Evolutionary conservation across 2,888 invertebrate genomes (phyloP).

Genomic region (Plutella xylostella): DNA sequence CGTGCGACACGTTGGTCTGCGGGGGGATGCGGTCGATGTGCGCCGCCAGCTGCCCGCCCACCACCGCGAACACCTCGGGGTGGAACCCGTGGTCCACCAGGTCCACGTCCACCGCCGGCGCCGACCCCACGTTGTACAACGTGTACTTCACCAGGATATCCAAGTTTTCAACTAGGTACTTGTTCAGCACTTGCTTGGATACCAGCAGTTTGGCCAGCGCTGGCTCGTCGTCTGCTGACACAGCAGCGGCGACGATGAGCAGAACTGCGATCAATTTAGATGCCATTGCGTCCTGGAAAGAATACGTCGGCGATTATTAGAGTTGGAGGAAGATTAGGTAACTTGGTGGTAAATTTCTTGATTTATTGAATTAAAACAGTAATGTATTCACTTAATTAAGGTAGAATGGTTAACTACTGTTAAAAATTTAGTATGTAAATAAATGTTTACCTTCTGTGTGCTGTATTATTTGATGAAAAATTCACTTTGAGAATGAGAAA

Average conservation of each 20-base stretch:
- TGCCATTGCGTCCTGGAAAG: conserved; percentile 36
- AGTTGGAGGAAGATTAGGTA: no score
- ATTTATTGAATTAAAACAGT: no score
- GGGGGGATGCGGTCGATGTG: conserved; percentile 92
- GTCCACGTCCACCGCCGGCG: conserved; percentile 90
- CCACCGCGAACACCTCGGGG: conserved; percentile 88
- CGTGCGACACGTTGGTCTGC: conserved; percentile 93
- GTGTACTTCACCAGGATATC: conserved; percentile 96
- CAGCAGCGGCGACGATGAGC: conserved; percentile 52
- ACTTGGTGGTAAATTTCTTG: no score
- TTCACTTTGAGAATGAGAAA: conserved; percentile 20
- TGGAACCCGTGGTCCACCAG: conserved; percentile 93
- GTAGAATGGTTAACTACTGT: no score
- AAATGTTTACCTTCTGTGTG: neutral
- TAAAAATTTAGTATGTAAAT: no score
- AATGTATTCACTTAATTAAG: no score
- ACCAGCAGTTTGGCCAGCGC: conserved; percentile 86
- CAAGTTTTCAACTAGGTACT: conserved; percentile 95
- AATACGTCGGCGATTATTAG: no score
- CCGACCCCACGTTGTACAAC: conserved; percentile 92
- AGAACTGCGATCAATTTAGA: conserved; percentile 54
- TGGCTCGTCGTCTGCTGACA: conserved; percentile 75
- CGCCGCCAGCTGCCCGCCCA: conserved; percentile 87
- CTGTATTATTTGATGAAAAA: neutral
- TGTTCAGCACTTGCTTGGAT: conserved; percentile 95